Base-by-base conservation (phyloP, 2,113 vertebrate genomes). In the Cavia aperea region DNA sequence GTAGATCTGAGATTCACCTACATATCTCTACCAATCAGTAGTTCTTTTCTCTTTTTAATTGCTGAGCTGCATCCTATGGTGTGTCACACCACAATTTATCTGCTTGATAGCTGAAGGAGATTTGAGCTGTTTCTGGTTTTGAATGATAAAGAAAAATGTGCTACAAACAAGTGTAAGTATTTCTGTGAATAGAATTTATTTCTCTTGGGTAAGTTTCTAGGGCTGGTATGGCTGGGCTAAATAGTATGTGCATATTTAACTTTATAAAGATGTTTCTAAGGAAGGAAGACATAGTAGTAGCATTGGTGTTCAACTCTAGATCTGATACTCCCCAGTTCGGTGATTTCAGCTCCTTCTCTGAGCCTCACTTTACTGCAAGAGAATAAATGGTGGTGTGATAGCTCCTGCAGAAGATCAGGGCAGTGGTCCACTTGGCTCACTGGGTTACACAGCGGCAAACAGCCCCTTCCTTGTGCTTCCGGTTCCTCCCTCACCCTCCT, bases 51-150 rank as follows among this genome's bases (percentile, higher is more conserved):
- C 70, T 49, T 26, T 56, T n/a, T 65, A 21, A 7, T 29, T 39
- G 65, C 78, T 83, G 60, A 83, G 16, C 15, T 18, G 63, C 19
- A 4, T 31, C 58, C 84, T 75, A 4, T 7, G 0, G 14, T 36
- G 1, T 21, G 36, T 49, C 24, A 2, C 21, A 51, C 46, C 65
- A 19, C 11, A 2, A 7, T 23, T 88, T 43, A 36, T 60, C 68
- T 68, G 11, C 49, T 90, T 60, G 86, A 23, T 39, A 89, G 68
- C 3, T n/a, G 36, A 85, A 93, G 90, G 85, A 46, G 56, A 21
- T 79, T 26, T 73, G 88, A 18, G 8, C 63, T 68, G 49, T 84
- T 94, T n/a, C 65, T 68, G 88, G 31, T 16, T 56, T 89, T 62
- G 66, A 68, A 77, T 62, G 21, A 81, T 72, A 31, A n/a, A 46